These are phyloP conservation scores for Prolemur simus DNA, from an alignment of 2,113 vertebrate genomes.

Conservation along the genomic window DNA sequence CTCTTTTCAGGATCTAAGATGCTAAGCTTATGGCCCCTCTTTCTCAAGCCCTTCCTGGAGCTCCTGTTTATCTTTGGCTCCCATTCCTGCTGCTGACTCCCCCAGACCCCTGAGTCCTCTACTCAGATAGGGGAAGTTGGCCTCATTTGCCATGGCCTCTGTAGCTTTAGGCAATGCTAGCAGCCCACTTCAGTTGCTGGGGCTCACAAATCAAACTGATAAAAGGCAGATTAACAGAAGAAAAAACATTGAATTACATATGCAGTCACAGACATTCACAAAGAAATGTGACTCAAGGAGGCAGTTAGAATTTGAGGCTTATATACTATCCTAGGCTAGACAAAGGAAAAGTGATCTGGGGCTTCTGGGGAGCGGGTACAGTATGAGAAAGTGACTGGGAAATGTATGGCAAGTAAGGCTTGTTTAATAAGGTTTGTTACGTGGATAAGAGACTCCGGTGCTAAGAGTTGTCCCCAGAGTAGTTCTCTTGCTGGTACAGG, in stretches of 20 bases:
- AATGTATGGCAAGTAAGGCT: neutral
- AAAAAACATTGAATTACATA: neutral
- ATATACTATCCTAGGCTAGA: neutral
- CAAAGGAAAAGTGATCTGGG: neutral
- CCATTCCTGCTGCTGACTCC: neutral
- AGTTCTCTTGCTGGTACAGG: neutral
- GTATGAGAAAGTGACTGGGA: neutral
- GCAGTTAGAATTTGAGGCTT: neutral
- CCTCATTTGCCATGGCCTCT: neutral
- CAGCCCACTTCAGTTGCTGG: neutral
- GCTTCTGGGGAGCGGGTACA: neutral
- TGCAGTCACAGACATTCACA: neutral
- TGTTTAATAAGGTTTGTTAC: neutral
- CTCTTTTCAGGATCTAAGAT: neutral
- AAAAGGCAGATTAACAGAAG: neutral
- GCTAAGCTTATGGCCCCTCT: neutral
- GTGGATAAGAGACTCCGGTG: neutral
- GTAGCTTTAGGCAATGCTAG: neutral
- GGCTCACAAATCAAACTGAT: neutral
- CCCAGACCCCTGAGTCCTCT: neutral
- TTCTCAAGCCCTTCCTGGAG: neutral
- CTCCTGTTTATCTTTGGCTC: neutral
- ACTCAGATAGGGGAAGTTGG: neutral
- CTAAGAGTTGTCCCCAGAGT: neutral
- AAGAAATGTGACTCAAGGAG: neutral